Percentiles rank a stretch among this genome's conserved stretches.
Evolutionary conservation across 2,113 vertebrate species (phyloP).

Genomic region (Ifrita kowaldi): DNA sequence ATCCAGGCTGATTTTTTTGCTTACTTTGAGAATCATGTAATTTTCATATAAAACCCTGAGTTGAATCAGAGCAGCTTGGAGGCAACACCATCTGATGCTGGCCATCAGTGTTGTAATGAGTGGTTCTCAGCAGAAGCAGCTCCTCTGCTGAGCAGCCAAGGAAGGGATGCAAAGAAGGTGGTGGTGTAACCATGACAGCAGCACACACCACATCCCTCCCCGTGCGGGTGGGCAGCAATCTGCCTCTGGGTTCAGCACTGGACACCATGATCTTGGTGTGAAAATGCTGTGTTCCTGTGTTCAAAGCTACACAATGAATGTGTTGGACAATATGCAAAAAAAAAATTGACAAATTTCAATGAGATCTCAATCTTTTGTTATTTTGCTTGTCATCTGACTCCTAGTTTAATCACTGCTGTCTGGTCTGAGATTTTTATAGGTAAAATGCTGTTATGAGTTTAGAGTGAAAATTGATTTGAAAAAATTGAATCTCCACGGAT

Average conservation of each 20-base stretch:
- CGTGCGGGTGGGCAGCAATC: neutral
- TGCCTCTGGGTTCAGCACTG: neutral
- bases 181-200: neutral
- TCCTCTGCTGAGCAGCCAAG: neutral
- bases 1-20: neutral
- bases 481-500: neutral
- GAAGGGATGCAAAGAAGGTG: neutral
- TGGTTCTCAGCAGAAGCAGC: neutral
- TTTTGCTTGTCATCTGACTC: neutral
- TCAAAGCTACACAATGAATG: neutral
- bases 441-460: neutral
- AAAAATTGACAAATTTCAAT: neutral
- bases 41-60: neutral
- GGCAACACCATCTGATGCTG: neutral
- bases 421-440: neutral
- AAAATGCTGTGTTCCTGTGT: neutral
- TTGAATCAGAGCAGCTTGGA: neutral
- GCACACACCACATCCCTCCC: neutral
- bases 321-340: neutral
- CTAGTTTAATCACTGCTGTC: neutral
- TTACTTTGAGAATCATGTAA: neutral
- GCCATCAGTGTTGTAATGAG: rapidly evolving
- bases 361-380: neutral
- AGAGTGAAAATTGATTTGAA: neutral
- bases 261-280: neutral